These are phyloP conservation scores for Chromobotia macracanthus DNA, from an alignment of 2,797 vertebrate genomes.

Conservation along the genomic window DNA sequence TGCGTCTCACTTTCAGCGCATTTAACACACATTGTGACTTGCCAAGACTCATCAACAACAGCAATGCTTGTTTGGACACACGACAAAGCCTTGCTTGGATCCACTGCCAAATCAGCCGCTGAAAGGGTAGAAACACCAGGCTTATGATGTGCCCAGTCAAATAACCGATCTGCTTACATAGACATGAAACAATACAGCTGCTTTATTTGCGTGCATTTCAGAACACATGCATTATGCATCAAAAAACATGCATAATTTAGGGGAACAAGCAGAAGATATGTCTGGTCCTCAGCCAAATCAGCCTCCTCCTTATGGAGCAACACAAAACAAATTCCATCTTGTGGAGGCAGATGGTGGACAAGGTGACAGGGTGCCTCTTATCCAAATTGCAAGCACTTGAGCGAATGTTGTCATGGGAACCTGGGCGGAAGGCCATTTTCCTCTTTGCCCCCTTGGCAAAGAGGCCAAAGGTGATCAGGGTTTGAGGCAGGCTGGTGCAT, in stretches of 20 bases:
- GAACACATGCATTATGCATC: conserved; percentile 74
- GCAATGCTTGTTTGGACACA: conserved; percentile 56
- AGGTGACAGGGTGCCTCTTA: conserved; percentile 63
- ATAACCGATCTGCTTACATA: conserved; percentile 69
- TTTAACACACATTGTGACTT: conserved; percentile 37
- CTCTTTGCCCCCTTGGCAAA: conserved; percentile 44
- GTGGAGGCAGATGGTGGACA: conserved; percentile 73
- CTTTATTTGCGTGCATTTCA: conserved; percentile 71
- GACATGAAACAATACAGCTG: conserved; percentile 72
- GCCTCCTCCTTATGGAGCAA: conserved; percentile 57
- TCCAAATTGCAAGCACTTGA: conserved; percentile 69
- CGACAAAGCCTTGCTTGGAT: conserved; percentile 48
- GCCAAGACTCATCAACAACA: conserved; percentile 56
- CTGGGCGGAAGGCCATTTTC: conserved; percentile 54
- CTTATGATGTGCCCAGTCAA: conserved; percentile 61
- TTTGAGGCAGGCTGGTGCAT: neutral
- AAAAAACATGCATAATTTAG: conserved; percentile 75
- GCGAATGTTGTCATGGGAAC: conserved; percentile 75
- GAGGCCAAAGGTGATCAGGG: conserved; percentile 47
- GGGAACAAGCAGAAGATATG: conserved; percentile 73
- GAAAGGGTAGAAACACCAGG: conserved; percentile 49
- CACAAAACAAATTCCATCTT: conserved; percentile 70
- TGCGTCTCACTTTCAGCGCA: conserved; percentile 32
- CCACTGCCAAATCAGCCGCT: conserved; percentile 42
- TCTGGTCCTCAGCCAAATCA: conserved; percentile 69